Evolutionary conservation across 2,113 vertebrate genomes (phyloP).

Genomic region (Numenius arquata): DNA sequence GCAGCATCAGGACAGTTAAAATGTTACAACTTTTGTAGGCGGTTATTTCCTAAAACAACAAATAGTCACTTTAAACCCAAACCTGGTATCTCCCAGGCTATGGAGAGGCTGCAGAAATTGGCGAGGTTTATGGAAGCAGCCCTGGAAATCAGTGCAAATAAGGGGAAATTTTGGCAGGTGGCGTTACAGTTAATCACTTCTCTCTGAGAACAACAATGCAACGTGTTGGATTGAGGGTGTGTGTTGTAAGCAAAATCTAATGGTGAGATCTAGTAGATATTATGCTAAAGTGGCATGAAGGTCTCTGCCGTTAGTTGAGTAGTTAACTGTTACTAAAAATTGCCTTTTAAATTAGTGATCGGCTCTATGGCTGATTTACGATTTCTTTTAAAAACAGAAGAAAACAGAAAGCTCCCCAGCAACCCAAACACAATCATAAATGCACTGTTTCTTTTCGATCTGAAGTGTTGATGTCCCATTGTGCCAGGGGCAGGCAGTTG

Average conservation of each 20-base stretch:
- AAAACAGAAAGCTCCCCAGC: neutral
- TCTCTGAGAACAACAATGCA: neutral
- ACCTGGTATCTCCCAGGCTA: neutral
- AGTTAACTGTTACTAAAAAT: neutral
- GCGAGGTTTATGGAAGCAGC: neutral
- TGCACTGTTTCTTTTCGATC: neutral
- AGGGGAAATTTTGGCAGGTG: neutral
- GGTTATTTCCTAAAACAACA: neutral
- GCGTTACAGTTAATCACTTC: neutral
- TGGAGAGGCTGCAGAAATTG: neutral
- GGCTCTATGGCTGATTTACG: neutral
- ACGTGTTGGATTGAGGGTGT: accelerated
- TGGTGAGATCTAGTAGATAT: neutral
- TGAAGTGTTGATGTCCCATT: neutral
- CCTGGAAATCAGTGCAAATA: neutral
- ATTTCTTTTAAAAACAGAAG: neutral
- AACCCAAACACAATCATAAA: neutral
- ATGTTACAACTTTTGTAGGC: neutral
- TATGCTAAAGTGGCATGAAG: neutral
- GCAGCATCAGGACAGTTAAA: neutral
- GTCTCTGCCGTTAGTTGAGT: neutral
- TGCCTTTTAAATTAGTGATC: neutral
- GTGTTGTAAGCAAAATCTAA: neutral
- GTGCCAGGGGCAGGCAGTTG: neutral
- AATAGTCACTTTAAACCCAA: neutral